A percentile compares a stretch with the other conserved stretches of the same genome.
Evolutionary conservation across 53 echinoderm and acorn worm species (phyloP).

Genomic region (Temnopleurus reevesii): DNA sequence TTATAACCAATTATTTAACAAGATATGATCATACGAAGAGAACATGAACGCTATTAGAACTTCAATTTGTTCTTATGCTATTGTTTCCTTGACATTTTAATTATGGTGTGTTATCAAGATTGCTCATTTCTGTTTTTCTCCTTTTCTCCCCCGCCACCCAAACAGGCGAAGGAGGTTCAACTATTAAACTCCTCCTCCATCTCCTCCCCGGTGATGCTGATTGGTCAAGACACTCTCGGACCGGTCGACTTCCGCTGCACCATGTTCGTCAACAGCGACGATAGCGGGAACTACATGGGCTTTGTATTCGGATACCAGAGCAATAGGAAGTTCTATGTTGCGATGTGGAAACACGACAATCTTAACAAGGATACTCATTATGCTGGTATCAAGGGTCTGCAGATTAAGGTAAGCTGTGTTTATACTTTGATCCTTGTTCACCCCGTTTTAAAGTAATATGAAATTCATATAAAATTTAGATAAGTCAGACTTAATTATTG

Average conservation of each 20-base stretch:
- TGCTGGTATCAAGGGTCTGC: constrained; percentile 85
- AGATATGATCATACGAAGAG: too few species aligned
- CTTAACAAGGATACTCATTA: constrained; percentile 67
- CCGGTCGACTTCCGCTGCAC: constrained; percentile 82
- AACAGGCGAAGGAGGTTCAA: constrained; percentile 84
- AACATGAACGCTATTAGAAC: too few species aligned
- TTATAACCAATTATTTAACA: too few species aligned
- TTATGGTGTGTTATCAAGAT: too few species aligned
- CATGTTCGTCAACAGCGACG: constrained; percentile 78
- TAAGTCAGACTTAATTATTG: too few species aligned
- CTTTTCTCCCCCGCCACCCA: not conserved
- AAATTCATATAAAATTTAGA: too few species aligned
- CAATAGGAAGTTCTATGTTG: constrained; percentile 89
- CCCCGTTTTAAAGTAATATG: too few species aligned
- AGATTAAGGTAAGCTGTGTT: constrained; percentile 77
- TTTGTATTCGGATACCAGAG: constrained; percentile 97
- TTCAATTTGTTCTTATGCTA: too few species aligned
- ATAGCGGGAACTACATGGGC: constrained; percentile 82
- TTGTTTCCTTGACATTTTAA: too few species aligned
- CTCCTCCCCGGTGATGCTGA: constrained; percentile 71
- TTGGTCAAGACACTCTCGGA: constrained; percentile 70
- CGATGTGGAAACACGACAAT: constrained; percentile 88
- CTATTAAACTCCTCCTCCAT: constrained; percentile 68
- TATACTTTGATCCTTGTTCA: not conserved
- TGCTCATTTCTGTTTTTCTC: not conserved